These are phyloP conservation scores for Erithacus rubecula DNA, from an alignment of 2,797 vertebrate genomes.

Conservation along the genomic window DNA sequence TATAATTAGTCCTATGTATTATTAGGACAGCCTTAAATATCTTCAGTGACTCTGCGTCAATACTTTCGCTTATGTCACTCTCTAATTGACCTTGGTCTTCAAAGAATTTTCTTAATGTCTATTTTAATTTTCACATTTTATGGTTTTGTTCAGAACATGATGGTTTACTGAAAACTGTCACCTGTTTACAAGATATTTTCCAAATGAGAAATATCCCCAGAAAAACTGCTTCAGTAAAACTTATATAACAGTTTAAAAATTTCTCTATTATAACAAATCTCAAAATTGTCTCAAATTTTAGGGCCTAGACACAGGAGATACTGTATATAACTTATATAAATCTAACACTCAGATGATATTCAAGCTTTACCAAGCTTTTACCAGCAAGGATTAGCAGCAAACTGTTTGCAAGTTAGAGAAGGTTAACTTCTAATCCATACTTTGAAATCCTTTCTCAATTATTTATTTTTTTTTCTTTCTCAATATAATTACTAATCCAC, in stretches of 20 bases:
- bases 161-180: not conserved
- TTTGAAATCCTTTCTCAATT: not conserved
- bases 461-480: not conserved
- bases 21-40: constrained; percentile 1
- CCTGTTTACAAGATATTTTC: not conserved
- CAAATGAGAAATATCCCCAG: not conserved
- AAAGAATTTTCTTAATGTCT: constrained; percentile 26
- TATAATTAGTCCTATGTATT: constrained; percentile 31
- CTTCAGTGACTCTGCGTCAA: constrained; percentile 16
- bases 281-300: not conserved
- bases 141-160: not conserved
- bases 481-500: not conserved
- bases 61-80: not conserved
- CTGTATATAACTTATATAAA: not conserved
- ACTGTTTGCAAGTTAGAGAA: not conserved
- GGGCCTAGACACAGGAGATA: not conserved
- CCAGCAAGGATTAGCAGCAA: not conserved
- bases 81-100: constrained; percentile 27
- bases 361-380: not conserved
- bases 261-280: not conserved
- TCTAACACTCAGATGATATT: not conserved
- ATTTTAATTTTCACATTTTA: constrained; percentile 30
- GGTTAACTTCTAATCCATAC: not conserved
- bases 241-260: not conserved
- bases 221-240: not conserved